These are phyloP conservation scores for Euura saliciscinereae DNA, from an alignment of 1,140 invertebrate species.

Conservation along the genomic window DNA sequence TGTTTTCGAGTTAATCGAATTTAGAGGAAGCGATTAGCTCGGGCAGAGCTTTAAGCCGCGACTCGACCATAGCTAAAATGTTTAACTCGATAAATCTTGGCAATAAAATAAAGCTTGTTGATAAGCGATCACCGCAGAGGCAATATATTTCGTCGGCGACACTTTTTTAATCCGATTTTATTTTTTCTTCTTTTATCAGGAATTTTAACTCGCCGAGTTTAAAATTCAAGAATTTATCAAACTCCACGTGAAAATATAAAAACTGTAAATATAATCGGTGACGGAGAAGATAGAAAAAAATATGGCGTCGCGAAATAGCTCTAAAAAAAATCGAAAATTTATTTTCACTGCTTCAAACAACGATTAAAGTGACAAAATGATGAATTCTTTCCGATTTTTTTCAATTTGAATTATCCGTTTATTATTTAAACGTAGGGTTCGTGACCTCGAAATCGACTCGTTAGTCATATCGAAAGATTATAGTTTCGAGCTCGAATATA, in stretches of 20 bases:
- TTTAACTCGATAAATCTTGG: not conserved
- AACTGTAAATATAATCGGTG: too few relatives aligned
- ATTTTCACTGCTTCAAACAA: too few relatives aligned
- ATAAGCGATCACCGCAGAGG: not conserved
- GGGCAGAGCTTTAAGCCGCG: not conserved
- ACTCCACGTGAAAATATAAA: not conserved
- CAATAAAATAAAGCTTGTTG: slow-evolving; percentile 7
- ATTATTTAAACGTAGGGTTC: too few relatives aligned
- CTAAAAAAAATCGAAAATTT: too few relatives aligned
- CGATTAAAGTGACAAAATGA: too few relatives aligned
- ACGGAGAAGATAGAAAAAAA: too few relatives aligned
- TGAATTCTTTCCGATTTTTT: too few relatives aligned
- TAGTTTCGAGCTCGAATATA: not conserved
- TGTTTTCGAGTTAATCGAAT: slow-evolving; percentile 1
- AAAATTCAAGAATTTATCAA: not conserved
- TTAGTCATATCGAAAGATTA: not conserved
- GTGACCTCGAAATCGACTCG: not conserved
- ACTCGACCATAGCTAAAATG: too few relatives aligned
- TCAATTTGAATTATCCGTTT: too few relatives aligned
- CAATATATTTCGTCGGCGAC: not conserved
- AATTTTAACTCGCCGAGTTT: not conserved
- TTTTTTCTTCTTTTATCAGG: not conserved
- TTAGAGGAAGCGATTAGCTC: not conserved
- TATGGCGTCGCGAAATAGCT: too few relatives aligned
- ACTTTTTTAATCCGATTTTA: not conserved